Conservation (phyloP, 2,888 invertebrate species). For the Geotrupes spiniger region DNA sequence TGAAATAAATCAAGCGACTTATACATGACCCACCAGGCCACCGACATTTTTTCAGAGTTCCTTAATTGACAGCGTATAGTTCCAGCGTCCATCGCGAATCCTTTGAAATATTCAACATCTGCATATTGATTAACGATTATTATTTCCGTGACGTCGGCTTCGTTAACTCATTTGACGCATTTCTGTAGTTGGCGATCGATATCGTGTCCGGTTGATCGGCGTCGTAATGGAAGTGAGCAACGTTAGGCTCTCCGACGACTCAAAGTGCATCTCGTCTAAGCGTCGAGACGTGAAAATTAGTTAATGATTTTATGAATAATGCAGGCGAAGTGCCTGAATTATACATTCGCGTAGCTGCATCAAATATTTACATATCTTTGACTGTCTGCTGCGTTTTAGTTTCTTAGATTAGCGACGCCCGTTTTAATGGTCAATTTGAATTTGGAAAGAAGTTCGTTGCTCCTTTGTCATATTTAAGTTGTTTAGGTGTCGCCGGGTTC, state of each 20-base stretch:
- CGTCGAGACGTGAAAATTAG: slow-evolving; percentile 36
- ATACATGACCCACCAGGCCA: too few relatives aligned
- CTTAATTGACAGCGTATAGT: too few relatives aligned
- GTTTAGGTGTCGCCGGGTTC: too few relatives aligned
- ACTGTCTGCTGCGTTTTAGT: slow-evolving; percentile 2
- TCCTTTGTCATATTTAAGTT: too few relatives aligned
- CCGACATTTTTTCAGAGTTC: too few relatives aligned
- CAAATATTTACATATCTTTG: slow-evolving; percentile 28
- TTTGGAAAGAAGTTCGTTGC: too few relatives aligned
- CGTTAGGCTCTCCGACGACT: background rate
- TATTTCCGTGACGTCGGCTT: background rate
- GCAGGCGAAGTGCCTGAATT: slow-evolving; percentile 33
- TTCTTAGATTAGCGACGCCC: background rate
- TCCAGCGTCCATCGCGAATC: background rate
- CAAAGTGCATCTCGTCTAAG: slow-evolving; percentile 11
- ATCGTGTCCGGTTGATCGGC: slow-evolving; percentile 1
- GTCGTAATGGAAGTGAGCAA: background rate
- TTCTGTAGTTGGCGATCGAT: slow-evolving; percentile 5
- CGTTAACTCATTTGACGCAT: slow-evolving; percentile 5
- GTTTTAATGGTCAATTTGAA: background rate
- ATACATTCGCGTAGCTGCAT: slow-evolving; percentile 27
- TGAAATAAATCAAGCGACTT: too few relatives aligned
- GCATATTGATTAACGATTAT: slow-evolving; percentile 5
- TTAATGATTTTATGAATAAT: slow-evolving; percentile 38
- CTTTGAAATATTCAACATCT: slow-evolving; percentile 1